Evolutionary conservation across 2,888 invertebrate genomes (phyloP), one percentile per base, ranked within the genome.

Genomic region (Lycaena phlaeas): DNA sequence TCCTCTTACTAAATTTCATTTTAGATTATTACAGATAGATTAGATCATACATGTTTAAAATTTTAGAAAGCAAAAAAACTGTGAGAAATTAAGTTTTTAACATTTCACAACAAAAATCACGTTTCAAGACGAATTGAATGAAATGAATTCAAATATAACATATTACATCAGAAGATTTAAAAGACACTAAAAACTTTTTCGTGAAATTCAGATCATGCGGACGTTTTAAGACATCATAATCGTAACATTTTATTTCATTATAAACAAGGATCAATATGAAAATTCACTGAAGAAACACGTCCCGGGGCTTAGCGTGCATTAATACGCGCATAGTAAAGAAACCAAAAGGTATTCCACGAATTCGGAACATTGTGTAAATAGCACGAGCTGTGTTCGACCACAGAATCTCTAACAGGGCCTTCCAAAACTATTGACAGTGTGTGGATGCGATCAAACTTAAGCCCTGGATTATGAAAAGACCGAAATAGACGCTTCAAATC

Each of bases 351-450:
- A 79, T 81, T 71, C 72, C 49, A 68, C 64, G 69, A 68, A 78
- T 77, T 62, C 64, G 54, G 61, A 64, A 64, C 61, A 55, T 51
- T 52, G 50, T 66, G 67, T 65, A 68, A 78, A 78, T 71, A 77
- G 68, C 66, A 70, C 68, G 65, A 64, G 68, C 61, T 61, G 64
- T 64, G 58, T 57, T 52, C 59, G 64, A 78, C 82, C 82, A 71
- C 82, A 81, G 77, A 77, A 79, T 77, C 76, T 61, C 58, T 73
- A 72, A 68, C 73, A 63, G 65, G 73, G 69, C 72, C 77, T 75
- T 78, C 78, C 68, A 64, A 78, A 84, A 84, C 84, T 84, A 84
- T 84, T 82, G 84, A 84, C 84, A 82, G 82, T 75, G 79, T 81
- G 81, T 82, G 84, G 84, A 79, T 77, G 77, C 82, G 78, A 84